Base-by-base conservation (phyloP, 1,140 invertebrate genomes). In the Micrasema longulum region DNA sequence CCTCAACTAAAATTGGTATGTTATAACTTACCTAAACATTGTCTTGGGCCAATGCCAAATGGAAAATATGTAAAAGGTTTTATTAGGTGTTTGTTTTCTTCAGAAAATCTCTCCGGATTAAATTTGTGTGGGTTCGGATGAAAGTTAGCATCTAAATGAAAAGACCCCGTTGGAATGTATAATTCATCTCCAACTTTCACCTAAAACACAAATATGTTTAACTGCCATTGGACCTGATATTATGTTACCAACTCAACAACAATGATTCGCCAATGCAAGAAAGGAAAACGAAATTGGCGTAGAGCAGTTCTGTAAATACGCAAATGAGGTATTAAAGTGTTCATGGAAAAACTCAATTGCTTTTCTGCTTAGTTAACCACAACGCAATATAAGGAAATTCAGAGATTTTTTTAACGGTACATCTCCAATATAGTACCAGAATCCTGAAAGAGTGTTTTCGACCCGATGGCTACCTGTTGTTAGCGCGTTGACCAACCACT, bases 81-180 rank as follows among this genome's bases (percentile, higher is more conserved):
- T 6, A 79, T 78, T 6, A 70, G 64, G 11, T 69, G 20, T 31
- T 80, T 82, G 65, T 84, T 83, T 31, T 84, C 80, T 7, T 82
- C 80, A n/a, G 77, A 76, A 72, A 87, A 89, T 36, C 87, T 69
- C 69, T 87, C 86, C 3, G 87, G 87, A 76, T 85, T 76, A 69
- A 87, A 88, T 52, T 76, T 79, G 6, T 84, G 78, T 4, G 87
- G 87, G 36, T 88, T 73, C 0, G 78, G 76, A 71, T 81, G 88
- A 48, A 80, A 81, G n/a, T 83, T 71, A 2, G 83, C 79, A 77
- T 88, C 81, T 2, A 76, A 76, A 65, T 90, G 88, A 14, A 90
- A 75, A 0, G 78, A 75, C 68, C 75, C 84, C 3, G 82, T 78
- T 2, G 88, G 83, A 41, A 88, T 77, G 1, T 7, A 41, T 0